Evolutionary conservation across 2,888 invertebrate species (phyloP).

Genomic region (Rosalia funebris): DNA sequence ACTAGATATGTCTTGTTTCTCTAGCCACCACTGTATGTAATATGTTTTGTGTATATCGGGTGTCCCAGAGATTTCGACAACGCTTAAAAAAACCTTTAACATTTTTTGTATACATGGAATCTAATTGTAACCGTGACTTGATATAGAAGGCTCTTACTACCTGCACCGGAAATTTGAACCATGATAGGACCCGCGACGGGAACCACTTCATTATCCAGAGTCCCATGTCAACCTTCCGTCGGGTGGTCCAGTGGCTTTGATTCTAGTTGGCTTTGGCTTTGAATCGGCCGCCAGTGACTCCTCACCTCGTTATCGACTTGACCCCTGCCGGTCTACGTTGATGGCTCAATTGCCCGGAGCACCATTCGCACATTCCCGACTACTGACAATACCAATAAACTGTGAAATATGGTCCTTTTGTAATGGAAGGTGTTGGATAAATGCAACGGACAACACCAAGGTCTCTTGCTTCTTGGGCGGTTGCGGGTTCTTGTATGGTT

Average conservation of each 20-base stretch:
- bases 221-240: conserved; percentile 57
- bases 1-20: no score
- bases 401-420: conserved; percentile 55
- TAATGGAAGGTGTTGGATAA: conserved; percentile 44
- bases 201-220: conserved; percentile 59
- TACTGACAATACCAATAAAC: conserved; percentile 53
- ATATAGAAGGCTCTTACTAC: conserved; percentile 31
- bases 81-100: no score
- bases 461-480: conserved; percentile 48
- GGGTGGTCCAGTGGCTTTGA: conserved; percentile 45
- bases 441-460: conserved; percentile 38
- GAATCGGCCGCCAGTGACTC: conserved; percentile 50
- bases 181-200: conserved; percentile 43
- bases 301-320: conserved; percentile 58
- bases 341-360: conserved; percentile 57
- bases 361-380: conserved; percentile 52
- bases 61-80: no score
- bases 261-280: conserved; percentile 28
- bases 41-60: no score
- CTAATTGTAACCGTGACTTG: background rate
- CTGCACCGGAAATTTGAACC: conserved; percentile 44
- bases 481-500: conserved; percentile 13
- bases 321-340: conserved; percentile 52
- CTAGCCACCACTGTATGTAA: no score
- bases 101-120: background rate